A percentile compares a stretch with the other conserved stretches of the same genome.
These are phyloP conservation scores for Ectobius pallidus DNA, from an alignment of 2,888 invertebrate species.

Conservation along the genomic window DNA sequence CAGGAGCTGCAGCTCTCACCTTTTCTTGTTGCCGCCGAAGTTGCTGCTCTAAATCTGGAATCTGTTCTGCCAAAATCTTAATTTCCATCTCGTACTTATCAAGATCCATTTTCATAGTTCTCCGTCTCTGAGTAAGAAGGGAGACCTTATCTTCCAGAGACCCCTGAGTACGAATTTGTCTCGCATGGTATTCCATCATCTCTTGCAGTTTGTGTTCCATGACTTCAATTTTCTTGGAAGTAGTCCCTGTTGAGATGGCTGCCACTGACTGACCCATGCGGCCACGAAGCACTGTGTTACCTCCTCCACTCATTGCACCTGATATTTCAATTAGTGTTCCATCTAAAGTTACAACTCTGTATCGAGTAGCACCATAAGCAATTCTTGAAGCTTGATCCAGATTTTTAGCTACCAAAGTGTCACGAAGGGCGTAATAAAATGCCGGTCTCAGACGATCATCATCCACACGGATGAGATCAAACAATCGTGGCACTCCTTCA, in stretches of 20 bases:
- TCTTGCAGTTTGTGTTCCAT: conserved; percentile 56
- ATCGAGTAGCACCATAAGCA: conserved; percentile 74
- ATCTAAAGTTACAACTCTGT: conserved; percentile 83
- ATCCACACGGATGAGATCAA: conserved; percentile 84
- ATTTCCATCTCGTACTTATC: conserved; percentile 60
- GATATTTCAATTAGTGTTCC: conserved; percentile 87
- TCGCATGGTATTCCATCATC: conserved; percentile 58
- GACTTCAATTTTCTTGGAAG: conserved; percentile 52
- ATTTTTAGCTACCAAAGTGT: conserved; percentile 87
- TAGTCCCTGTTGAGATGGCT: conserved; percentile 53
- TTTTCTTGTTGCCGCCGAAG: conserved; percentile 74
- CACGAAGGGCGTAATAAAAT: conserved; percentile 87
- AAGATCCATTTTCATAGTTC: conserved; percentile 56
- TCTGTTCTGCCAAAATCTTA: conserved; percentile 60
- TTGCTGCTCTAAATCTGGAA: conserved; percentile 62
- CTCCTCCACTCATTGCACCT: conserved; percentile 97
- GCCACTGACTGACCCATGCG: conserved; percentile 79
- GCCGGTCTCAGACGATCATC: conserved; percentile 80
- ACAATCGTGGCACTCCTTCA: conserved; percentile 86
- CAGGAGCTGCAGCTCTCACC: conserved; percentile 69
- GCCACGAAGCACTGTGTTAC: conserved; percentile 72
- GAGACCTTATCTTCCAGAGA: conserved; percentile 63
- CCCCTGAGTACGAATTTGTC: conserved; percentile 60
- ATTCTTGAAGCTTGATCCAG: conserved; percentile 89
- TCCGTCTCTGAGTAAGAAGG: conserved; percentile 56